Percentiles rank a stretch among this genome's conserved stretches.
phyloP scores from a whole-genome alignment of 2,797 vertebrate species.

The Myotis daubentonii region DNA sequence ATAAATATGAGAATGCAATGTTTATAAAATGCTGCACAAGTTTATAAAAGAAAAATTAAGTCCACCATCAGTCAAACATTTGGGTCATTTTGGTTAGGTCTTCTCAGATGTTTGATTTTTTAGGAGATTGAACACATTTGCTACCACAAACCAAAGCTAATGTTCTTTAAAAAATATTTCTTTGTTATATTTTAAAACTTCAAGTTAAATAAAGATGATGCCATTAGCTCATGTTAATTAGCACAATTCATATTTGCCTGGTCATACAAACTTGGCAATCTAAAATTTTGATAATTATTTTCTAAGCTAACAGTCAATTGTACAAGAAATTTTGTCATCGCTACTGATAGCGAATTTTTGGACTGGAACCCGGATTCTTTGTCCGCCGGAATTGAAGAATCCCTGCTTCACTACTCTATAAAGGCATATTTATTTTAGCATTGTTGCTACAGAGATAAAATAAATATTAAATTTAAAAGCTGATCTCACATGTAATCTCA shows the following conservation, averaged over 20 bases:
- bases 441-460: not conserved
- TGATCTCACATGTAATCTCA: not conserved
- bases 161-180: not conserved
- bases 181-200: not conserved
- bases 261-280: too few species aligned
- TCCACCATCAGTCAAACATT: not conserved
- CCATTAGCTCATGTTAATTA: not conserved
- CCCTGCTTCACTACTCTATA: not conserved
- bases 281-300: not conserved
- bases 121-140: not conserved
- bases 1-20: not conserved
- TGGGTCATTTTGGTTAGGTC: not conserved
- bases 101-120: not conserved
- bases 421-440: not conserved
- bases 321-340: not conserved
- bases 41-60: conserved; percentile 1
- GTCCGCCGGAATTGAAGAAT: too few species aligned
- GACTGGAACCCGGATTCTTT: too few species aligned
- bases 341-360: not conserved
- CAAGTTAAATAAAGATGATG: not conserved
- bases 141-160: not conserved
- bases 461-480: not conserved
- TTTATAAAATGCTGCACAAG: not conserved
- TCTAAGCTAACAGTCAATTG: conserved; percentile 8
- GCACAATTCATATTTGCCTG: not conserved